Evolutionary conservation across 2,113 vertebrate species (phyloP).

Genomic region (Thamnaconus septentrionalis): DNA sequence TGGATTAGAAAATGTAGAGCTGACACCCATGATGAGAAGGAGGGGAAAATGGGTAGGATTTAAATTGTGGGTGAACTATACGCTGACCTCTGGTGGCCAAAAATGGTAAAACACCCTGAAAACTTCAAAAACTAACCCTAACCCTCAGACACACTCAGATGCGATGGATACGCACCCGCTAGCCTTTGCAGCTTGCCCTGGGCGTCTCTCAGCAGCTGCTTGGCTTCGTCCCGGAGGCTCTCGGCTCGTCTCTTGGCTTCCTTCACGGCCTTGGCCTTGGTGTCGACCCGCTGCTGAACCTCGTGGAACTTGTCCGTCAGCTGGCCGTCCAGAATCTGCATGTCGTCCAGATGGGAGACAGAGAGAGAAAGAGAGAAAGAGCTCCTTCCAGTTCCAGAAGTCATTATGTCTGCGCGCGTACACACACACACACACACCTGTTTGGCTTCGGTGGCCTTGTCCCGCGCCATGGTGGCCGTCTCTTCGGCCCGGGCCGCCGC

Average conservation of each 20-base stretch:
- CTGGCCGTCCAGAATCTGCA: conserved; percentile 85
- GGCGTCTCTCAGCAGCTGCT: conserved; percentile 82
- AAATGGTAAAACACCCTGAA: too few species aligned
- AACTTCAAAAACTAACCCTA: too few species aligned
- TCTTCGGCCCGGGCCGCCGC: conserved; percentile 87
- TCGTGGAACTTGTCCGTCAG: conserved; percentile 87
- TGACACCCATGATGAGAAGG: too few species aligned
- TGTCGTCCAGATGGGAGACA: too few species aligned
- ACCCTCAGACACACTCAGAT: neutral
- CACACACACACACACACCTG: conserved; percentile 74
- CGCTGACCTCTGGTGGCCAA: too few species aligned
- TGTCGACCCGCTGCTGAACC: conserved; percentile 84
- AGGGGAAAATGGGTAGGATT: too few species aligned
- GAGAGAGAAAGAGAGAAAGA: conserved; percentile 8
- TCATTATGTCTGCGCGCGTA: neutral
- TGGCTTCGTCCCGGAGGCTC: conserved; percentile 85
- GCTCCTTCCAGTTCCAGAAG: neutral
- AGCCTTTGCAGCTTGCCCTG: conserved; percentile 87
- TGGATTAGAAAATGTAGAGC: too few species aligned
- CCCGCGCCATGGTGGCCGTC: conserved; percentile 82
- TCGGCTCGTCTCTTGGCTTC: conserved; percentile 87
- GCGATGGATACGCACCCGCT: conserved; percentile 77
- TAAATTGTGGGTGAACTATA: too few species aligned
- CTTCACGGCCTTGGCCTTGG: conserved; percentile 81
- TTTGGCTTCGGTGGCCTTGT: conserved; percentile 89